Percentiles rank a stretch among this genome's conserved stretches.
Conservation (phyloP, 2,888 invertebrate species). For the Macrophya annulata region DNA sequence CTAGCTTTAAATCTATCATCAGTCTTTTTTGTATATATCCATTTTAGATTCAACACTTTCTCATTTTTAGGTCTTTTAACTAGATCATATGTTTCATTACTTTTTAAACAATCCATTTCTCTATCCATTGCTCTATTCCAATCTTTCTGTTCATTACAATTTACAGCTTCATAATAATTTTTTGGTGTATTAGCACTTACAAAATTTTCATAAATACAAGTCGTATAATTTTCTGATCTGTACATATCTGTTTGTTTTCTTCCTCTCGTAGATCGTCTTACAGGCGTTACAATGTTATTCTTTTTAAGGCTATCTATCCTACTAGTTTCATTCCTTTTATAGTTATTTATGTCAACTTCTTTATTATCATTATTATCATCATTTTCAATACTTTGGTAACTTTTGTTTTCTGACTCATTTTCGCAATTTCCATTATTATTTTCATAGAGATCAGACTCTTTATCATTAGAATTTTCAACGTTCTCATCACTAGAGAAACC, state of each 20-base stretch:
- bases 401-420: no score
- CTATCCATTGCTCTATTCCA: constrained; percentile 49
- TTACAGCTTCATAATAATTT: no score
- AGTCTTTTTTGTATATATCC: constrained; percentile 51
- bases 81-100: constrained; percentile 30
- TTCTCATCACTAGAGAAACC: constrained; percentile 7
- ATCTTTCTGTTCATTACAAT: constrained; percentile 6
- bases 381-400: no score
- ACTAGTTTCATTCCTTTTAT: no score
- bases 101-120: constrained; percentile 39
- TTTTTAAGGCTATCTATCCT: no score
- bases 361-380: no score
- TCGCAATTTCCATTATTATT: no score
- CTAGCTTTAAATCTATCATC: constrained; percentile 49
- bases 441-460: not conserved
- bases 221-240: no score
- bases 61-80: constrained; percentile 54
- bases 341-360: no score
- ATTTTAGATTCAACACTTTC: constrained; percentile 45
- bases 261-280: no score
- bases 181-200: constrained; percentile 39
- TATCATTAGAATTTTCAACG: not conserved
- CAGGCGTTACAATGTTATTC: no score
- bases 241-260: no score
- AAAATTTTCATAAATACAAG: constrained; percentile 52